These are phyloP conservation scores for Tricholauxania praeusta DNA, from an alignment of 2,888 invertebrate species.

Conservation along the genomic window DNA sequence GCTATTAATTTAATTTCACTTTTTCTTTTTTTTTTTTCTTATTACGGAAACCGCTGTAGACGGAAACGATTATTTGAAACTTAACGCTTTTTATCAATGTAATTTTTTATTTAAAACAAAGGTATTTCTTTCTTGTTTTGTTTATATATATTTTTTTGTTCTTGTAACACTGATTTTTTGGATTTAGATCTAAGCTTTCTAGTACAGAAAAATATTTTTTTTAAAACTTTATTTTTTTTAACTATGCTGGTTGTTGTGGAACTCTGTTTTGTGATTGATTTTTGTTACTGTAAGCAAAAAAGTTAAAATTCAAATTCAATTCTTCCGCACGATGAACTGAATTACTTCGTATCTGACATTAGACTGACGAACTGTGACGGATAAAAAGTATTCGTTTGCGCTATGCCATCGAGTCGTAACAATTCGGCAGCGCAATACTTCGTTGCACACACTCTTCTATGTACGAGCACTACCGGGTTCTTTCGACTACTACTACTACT, in stretches of 20 bases:
- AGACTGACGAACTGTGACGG: conserved; percentile 62
- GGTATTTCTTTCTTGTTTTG: neutral
- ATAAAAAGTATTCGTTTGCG: conserved; percentile 46
- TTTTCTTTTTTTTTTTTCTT: neutral
- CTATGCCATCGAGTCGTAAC: conserved; percentile 33
- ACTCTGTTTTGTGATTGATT: conserved; percentile 45
- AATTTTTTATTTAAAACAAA: conserved; percentile 1
- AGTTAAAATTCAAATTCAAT: conserved; percentile 37
- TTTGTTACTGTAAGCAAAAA: conserved; percentile 41
- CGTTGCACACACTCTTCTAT: no score
- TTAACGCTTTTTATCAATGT: conserved; percentile 1
- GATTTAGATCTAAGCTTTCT: neutral
- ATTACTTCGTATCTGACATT: conserved; percentile 66
- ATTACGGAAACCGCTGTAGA: conserved; percentile 20
- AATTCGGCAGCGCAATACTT: neutral
- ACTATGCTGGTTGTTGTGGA: conserved; percentile 44
- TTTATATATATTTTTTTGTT: neutral
- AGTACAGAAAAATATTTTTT: neutral
- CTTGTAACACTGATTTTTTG: conserved; percentile 12
- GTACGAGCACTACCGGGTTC: conserved; percentile 45
- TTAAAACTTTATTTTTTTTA: conserved; percentile 15
- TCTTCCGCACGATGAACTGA: conserved; percentile 65
- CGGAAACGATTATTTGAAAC: conserved; percentile 20
- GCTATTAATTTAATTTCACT: neutral
- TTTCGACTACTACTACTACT: conserved; percentile 33